Base-by-base conservation (phyloP, 1,140 invertebrate species). In the Trissolcus basalis region DNA sequence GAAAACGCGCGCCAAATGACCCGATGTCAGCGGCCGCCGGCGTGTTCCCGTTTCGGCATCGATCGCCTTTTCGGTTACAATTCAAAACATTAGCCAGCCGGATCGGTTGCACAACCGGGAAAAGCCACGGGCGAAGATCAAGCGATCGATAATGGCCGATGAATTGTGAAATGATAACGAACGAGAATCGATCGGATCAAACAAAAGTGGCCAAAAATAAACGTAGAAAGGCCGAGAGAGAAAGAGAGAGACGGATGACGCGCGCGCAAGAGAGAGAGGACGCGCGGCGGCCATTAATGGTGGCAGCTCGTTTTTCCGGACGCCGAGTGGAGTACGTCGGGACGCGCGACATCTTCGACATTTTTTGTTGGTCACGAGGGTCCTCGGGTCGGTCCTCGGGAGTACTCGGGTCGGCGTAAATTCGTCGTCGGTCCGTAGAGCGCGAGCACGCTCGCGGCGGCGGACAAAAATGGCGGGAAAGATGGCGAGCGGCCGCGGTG, bases 21-120 rank as follows among this genome's bases (percentile, higher is more conserved):
- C 15, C 44, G 19, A 36, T 63, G 50, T 53, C 49, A 54, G 48
- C 44, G 44, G 16, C 35, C 45, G 32, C 56, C 58, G 58, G 58
- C 58, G 48, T 56, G 60, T 47, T 73, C 70, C 56, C 48, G 36
- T 73, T 68, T 59, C 55, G 48, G 55, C 54, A 73, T 72, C 59
- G 69, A 72, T 72, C 19, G 19, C 1, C 19, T 27, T 27, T 27
- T 27, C 6, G 19, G 1, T 27, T 27, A 3, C 19, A 1, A 27
- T 27, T 27, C 19, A 27, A 27, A 27, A 27, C 6, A 27, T 27
- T 27, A 27, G n/a, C n/a, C n/a, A n/a, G n/a, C n/a, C n/a, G n/a
- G n/a, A n/a, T n/a, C n/a, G n/a, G n/a, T n/a, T n/a, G n/a, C n/a
- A n/a, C n/a, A n/a, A n/a, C n/a, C n/a, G n/a, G n/a, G n/a, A n/a